Evolutionary conservation across 2,888 invertebrate species (phyloP).

Genomic region (Entomobrya proxima): DNA sequence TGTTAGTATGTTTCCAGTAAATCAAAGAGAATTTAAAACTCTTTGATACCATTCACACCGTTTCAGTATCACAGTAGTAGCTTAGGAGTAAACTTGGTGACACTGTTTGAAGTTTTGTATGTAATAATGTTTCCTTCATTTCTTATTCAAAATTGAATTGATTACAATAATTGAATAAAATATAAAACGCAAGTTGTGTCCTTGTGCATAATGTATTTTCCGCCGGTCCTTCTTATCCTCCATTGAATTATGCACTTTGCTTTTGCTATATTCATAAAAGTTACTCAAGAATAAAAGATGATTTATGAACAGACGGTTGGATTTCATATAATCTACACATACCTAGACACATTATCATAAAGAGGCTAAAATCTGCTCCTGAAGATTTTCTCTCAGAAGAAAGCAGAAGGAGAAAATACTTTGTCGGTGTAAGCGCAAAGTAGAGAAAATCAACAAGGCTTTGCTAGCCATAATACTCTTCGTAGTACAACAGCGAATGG

Average conservation of each 20-base stretch:
- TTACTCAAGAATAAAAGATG: background rate
- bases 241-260: background rate
- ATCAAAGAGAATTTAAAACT: too few relatives aligned
- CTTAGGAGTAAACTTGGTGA: too few relatives aligned
- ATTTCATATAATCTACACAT: background rate
- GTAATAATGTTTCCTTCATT: constrained; percentile 8
- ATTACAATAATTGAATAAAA: constrained; percentile 71
- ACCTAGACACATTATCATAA: background rate
- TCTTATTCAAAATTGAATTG: constrained; percentile 61
- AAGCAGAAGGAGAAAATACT: background rate
- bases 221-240: background rate
- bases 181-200: constrained; percentile 71
- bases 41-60: too few relatives aligned
- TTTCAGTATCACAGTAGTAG: too few relatives aligned
- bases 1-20: too few relatives aligned
- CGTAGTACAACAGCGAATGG: background rate
- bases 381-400: constrained; percentile 20
- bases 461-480: background rate
- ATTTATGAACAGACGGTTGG: background rate
- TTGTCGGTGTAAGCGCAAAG: background rate
- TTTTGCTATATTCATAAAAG: too few relatives aligned
- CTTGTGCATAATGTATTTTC: constrained; percentile 3
- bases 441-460: background rate
- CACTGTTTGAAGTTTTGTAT: background rate
- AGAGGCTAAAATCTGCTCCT: constrained; percentile 30